phyloP scores from a whole-genome alignment of 2,113 vertebrate species.

The Caretta caretta region DNA sequence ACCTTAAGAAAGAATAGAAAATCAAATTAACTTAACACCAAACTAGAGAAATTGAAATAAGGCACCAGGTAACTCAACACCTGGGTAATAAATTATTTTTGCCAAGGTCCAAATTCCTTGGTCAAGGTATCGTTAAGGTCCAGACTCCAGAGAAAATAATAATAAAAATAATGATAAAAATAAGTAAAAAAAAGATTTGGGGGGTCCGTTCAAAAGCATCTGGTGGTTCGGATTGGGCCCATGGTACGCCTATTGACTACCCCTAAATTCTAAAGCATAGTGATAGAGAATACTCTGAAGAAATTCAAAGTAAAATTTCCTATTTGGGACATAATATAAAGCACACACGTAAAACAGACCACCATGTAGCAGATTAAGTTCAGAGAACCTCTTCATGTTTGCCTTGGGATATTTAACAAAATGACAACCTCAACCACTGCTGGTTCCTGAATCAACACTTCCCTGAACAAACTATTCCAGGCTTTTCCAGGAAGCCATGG shows the following conservation, averaged over 20 bases:
- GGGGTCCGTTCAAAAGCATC: too few species aligned
- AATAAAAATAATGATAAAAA: too few species aligned
- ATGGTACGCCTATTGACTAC: too few species aligned
- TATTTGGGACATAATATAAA: neutral
- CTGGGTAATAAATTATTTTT: too few species aligned
- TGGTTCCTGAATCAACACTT: neutral
- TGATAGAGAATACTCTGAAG: neutral
- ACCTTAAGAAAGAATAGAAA: neutral
- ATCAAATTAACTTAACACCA: neutral
- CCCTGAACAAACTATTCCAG: neutral
- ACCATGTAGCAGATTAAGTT: neutral
- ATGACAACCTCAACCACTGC: neutral
- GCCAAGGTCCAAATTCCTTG: too few species aligned
- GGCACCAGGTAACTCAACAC: neutral
- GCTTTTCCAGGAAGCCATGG: neutral
- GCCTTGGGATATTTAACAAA: neutral
- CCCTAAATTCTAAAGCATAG: neutral
- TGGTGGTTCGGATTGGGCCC: too few species aligned
- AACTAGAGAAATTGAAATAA: neutral
- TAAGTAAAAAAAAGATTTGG: too few species aligned
- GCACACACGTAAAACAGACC: neutral
- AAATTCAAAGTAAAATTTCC: neutral
- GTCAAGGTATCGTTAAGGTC: too few species aligned
- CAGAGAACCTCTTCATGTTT: neutral
- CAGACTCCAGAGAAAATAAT: too few species aligned